Evolutionary conservation across 2,888 invertebrate species (phyloP).

Genomic region (Lasioglossum malachurum): DNA sequence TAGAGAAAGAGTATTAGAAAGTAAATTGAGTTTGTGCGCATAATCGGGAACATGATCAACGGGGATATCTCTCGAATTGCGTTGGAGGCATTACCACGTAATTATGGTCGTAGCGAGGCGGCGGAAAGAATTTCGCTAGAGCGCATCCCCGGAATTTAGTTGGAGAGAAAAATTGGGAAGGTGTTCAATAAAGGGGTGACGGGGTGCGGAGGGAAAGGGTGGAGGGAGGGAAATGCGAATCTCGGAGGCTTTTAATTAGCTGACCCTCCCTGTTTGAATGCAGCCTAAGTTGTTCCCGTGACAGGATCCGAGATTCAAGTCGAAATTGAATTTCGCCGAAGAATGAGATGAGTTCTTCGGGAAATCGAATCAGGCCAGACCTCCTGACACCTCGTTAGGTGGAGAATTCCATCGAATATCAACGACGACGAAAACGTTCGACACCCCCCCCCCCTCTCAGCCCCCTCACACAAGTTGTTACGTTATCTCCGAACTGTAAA

Average conservation of each 20-base stretch:
- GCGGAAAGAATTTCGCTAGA: conserved; percentile 24
- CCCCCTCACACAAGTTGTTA: conserved; percentile 39
- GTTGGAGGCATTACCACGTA: background rate
- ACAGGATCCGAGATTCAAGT: conserved; percentile 66
- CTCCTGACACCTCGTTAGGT: conserved; percentile 71
- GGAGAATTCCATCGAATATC: conserved; percentile 69
- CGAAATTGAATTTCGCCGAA: conserved; percentile 74
- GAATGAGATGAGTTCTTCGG: conserved; percentile 72
- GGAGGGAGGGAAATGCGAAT: conserved; percentile 63
- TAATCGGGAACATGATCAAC: background rate
- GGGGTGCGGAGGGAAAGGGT: background rate
- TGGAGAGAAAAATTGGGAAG: conserved; percentile 31
- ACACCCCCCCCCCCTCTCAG: fast-evolving
- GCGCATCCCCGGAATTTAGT: conserved; percentile 31
- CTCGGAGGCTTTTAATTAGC: conserved; percentile 70
- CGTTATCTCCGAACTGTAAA: conserved; percentile 43
- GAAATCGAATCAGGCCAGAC: conserved; percentile 70
- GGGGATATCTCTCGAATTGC: background rate
- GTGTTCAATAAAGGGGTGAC: conserved; percentile 52
- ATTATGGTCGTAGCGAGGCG: conserved; percentile 26
- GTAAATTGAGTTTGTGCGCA: background rate
- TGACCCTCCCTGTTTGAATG: conserved; percentile 54
- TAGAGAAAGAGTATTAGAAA: background rate
- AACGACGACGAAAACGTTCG: conserved; percentile 57
- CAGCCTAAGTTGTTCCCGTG: conserved; percentile 56